Evolutionary conservation across 2,113 vertebrate species (phyloP), one percentile per base, ranked within the genome.

Genomic region (Grus americana): DNA sequence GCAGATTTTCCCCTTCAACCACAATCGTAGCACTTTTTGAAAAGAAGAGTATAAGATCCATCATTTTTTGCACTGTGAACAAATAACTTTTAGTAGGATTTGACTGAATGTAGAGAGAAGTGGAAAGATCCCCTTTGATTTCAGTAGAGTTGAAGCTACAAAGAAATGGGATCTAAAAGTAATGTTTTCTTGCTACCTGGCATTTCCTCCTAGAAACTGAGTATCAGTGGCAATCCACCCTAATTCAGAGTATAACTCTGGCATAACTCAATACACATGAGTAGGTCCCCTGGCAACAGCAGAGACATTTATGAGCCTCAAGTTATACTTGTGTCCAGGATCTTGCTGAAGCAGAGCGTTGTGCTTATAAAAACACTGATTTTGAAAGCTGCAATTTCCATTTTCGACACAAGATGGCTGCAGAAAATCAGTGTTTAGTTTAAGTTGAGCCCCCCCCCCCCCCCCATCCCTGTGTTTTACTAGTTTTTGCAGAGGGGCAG

Each of bases 371-470:
- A 52, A 65, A 5, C 12, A 15, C 12, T 2, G 15, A 6, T n/a
- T 86, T 66, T 27, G 23, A 44, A 14, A 79, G 52, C 19, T 72
- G 96, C 62, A 61, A 32, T 95, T 87, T 96, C 70, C 21, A 9
- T 44, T 92, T 89, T 44, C 4, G 30, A 90, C 96, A 84, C 96
- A 65, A 94, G 96, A 62, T 94, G 95, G 96, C 95, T 92, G 95
- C 91, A 93, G 70, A 85, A 97, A 95, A 87, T 72, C 57, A 87
- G 49, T 12, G 50, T 85, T 87, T 30, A 44, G 4, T 21, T 91
- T 47, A 16, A 61, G 7, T 16, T 11, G 10, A 5, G 9, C 10
- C 8, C 19, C 15, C 8, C 6, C 3, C 12, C 5, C 7, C 9
- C 22, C 29, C 8, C 7, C 11, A 16, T 5, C 15, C 1, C n/a